Conservation (phyloP, 1,140 invertebrate species). For the Caenorhabditis elegans region WBcel235 BX284602.5:5205001-5205500, state of each 20-base stretch:
- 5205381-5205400: no score
- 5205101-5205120: background rate
- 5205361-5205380: no score
- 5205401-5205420: background rate
- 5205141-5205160: background rate
- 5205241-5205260: no score
- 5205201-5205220: no score
- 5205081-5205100: constrained; percentile 5
- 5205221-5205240: no score
- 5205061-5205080: constrained; percentile 41
- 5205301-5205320: no score
- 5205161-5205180: no score
- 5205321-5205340: no score
- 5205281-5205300: no score
- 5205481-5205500: background rate
- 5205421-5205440: background rate
- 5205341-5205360: no score
- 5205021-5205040: background rate
- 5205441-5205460: background rate
- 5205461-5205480: background rate
- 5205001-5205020: background rate
- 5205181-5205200: no score
- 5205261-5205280: no score
- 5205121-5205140: background rate
- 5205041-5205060: constrained; percentile 32